phyloP scores from a whole-genome alignment of 2,888 invertebrate genomes.

The Drosophila greeni region DNA sequence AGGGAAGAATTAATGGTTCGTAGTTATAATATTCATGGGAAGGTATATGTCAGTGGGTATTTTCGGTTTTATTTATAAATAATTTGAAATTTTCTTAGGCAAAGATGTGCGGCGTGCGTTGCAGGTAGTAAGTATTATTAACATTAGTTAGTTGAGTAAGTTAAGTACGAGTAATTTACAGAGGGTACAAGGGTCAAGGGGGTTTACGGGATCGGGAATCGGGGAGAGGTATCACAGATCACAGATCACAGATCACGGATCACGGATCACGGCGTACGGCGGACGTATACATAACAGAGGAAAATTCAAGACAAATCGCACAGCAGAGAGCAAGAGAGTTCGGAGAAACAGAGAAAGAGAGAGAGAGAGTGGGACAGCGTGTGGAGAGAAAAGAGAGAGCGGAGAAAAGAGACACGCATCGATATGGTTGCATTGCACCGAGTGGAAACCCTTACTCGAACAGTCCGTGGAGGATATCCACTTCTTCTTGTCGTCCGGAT shows the following conservation, averaged over 20 bases:
- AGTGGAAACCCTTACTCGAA: constrained; percentile 84
- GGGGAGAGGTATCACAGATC: not conserved
- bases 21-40: constrained; percentile 10
- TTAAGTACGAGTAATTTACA: constrained; percentile 24
- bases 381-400: constrained; percentile 32
- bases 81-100: constrained; percentile 11
- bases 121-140: constrained; percentile 8
- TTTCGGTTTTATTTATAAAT: not conserved
- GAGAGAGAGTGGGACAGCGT: constrained; percentile 23
- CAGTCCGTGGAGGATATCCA: constrained; percentile 96
- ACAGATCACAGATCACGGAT: not conserved
- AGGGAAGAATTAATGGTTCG: constrained; percentile 5
- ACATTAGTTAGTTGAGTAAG: constrained; percentile 11
- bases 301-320: constrained; percentile 35
- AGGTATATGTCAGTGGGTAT: constrained; percentile 1
- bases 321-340: constrained; percentile 19
- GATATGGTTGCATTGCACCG: constrained; percentile 75
- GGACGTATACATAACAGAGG: constrained; percentile 33
- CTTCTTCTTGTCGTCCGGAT: constrained; percentile 93
- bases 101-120: constrained; percentile 39
- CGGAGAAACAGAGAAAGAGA: constrained; percentile 3
- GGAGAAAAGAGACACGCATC: constrained; percentile 73
- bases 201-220: not conserved
- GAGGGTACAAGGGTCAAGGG: not conserved
- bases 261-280: constrained; percentile 10